A percentile compares a stretch with the other conserved stretches of the same genome.
Evolutionary conservation across 2,113 vertebrate genomes (phyloP).

Genomic region (Ramphastos sulfuratus): DNA sequence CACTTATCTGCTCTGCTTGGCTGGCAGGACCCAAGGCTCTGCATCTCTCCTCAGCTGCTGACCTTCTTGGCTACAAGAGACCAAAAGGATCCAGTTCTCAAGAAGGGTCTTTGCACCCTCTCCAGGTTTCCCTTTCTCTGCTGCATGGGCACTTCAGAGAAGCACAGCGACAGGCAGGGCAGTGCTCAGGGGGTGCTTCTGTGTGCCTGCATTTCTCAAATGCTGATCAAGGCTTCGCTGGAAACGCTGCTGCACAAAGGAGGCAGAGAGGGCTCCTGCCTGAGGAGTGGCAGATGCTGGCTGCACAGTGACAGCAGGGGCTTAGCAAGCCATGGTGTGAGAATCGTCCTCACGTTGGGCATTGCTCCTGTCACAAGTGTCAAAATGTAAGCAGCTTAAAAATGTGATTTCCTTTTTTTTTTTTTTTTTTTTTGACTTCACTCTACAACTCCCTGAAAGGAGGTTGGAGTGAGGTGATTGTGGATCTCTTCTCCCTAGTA

Average conservation of each 20-base stretch:
- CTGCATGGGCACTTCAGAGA: not conserved
- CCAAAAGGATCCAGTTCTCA: not conserved
- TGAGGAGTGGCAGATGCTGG: not conserved
- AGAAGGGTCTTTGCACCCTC: not conserved
- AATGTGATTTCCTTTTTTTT: not conserved
- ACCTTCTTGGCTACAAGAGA: not conserved
- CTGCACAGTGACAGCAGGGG: not conserved
- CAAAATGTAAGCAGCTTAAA: conserved; percentile 4
- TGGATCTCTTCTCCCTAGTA: too few relatives aligned
- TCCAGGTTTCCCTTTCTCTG: not conserved
- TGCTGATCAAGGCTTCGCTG: not conserved
- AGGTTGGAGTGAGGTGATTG: too few relatives aligned
- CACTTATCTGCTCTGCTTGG: not conserved
- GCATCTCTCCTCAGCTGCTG: not conserved
- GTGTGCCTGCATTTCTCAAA: not conserved
- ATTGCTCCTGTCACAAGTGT: not conserved
- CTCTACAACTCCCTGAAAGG: too few relatives aligned
- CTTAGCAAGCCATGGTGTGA: not conserved
- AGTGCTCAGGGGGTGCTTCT: not conserved
- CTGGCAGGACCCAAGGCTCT: not conserved
- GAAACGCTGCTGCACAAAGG: not conserved
- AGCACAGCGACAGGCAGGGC: not conserved
- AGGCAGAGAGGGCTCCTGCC: not conserved
- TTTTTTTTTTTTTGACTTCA: not conserved
- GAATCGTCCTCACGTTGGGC: not conserved